A percentile compares a stretch with the other conserved stretches of the same genome.
phyloP scores from a whole-genome alignment of 2,888 invertebrate species.

The Scaptomyza tumidula region DNA sequence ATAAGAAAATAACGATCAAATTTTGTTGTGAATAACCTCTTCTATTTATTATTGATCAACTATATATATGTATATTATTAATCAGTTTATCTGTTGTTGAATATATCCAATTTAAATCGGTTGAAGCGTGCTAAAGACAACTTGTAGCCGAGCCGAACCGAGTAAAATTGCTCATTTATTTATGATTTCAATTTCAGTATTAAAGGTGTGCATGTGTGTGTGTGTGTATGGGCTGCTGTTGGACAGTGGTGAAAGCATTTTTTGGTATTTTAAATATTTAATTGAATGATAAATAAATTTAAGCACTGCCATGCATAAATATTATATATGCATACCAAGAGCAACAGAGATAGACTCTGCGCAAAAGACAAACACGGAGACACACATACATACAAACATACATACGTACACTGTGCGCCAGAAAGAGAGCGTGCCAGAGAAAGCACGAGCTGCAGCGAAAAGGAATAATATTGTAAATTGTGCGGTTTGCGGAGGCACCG shows the following conservation, averaged over 20 bases:
- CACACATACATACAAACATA: background rate
- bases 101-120: background rate
- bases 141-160: constrained; percentile 9
- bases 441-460: background rate
- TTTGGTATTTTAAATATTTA: constrained; percentile 81
- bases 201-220: constrained; percentile 63
- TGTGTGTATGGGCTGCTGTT: constrained; percentile 29
- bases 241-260: constrained; percentile 76
- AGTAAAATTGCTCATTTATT: constrained; percentile 78
- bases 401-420: background rate
- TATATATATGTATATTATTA: background rate
- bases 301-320: constrained; percentile 57
- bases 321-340: constrained; percentile 28
- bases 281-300: constrained; percentile 82
- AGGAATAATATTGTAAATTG: constrained; percentile 51
- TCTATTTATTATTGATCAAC: too few relatives aligned
- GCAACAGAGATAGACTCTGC: constrained; percentile 25
- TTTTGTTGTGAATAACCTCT: too few relatives aligned
- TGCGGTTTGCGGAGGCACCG: constrained; percentile 36
- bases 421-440: background rate
- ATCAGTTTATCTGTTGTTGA: background rate
- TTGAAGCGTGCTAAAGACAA: constrained; percentile 2
- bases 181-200: constrained; percentile 81
- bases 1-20: too few relatives aligned
- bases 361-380: constrained; percentile 16